These are phyloP conservation scores for Eonycteris spelaea DNA, from an alignment of 2,113 vertebrate species.

Conservation along the genomic window DNA sequence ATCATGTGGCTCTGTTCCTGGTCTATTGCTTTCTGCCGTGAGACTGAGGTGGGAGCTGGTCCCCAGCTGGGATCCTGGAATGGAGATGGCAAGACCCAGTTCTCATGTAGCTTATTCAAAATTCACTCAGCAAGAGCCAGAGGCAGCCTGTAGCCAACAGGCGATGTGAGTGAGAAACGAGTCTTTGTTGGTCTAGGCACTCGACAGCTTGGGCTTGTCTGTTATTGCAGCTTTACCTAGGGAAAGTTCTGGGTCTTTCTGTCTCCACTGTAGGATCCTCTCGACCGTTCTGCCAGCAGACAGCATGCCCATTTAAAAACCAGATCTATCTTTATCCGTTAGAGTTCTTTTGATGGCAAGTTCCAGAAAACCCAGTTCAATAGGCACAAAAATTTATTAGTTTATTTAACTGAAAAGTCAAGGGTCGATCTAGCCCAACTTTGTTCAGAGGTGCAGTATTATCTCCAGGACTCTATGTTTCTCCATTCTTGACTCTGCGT, in stretches of 20 bases:
- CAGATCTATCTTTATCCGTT: neutral
- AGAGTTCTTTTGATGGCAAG: neutral
- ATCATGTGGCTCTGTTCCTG: neutral
- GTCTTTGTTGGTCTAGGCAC: neutral
- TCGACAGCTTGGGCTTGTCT: neutral
- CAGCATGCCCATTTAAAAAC: neutral
- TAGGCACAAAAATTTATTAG: neutral
- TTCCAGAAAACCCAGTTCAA: neutral
- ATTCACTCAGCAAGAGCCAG: too few relatives aligned
- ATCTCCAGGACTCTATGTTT: neutral
- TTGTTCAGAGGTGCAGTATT: neutral
- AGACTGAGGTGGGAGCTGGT: neutral
- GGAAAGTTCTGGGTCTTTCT: neutral
- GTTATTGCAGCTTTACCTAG: neutral
- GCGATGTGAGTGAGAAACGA: neutral
- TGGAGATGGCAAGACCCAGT: neutral
- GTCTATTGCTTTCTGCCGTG: neutral
- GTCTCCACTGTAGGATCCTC: neutral
- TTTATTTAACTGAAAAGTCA: neutral
- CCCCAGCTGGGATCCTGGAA: neutral
- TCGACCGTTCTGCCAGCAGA: neutral
- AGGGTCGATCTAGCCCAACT: neutral
- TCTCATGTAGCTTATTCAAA: too few relatives aligned
- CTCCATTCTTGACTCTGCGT: neutral
- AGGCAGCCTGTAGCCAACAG: too few relatives aligned